These are phyloP conservation scores for Odontomyia ornata DNA, from an alignment of 2,888 invertebrate genomes.

Conservation along the genomic window DNA sequence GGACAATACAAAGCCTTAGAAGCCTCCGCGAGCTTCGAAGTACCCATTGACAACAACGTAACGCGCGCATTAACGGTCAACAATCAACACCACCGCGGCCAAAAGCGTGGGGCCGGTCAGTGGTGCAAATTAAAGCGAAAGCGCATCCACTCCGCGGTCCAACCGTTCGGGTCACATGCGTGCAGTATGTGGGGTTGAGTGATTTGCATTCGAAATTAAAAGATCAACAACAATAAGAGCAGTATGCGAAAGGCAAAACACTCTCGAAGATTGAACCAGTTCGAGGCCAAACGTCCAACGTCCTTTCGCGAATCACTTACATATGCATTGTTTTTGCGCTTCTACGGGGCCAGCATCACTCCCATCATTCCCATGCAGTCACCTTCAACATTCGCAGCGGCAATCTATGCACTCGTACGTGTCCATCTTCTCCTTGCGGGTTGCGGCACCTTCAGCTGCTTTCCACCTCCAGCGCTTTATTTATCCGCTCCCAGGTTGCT, in stretches of 20 bases:
- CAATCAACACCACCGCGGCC: background rate
- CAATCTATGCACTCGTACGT: background rate
- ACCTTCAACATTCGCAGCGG: background rate
- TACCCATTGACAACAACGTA: background rate
- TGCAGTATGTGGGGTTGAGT: constrained; percentile 15
- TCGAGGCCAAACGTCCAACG: constrained; percentile 45
- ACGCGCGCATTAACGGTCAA: background rate
- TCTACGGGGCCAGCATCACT: background rate
- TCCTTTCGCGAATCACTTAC: constrained; percentile 42
- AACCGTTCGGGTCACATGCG: background rate
- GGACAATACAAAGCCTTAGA: background rate
- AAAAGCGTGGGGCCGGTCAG: constrained; percentile 33
- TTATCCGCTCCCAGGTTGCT: background rate
- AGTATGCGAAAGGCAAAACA: background rate
- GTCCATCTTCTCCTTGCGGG: background rate
- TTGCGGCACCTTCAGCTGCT: background rate
- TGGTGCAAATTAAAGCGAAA: constrained; percentile 27
- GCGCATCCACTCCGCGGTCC: background rate
- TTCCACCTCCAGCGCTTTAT: background rate
- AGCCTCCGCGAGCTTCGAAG: background rate
- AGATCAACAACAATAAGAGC: constrained; percentile 12
- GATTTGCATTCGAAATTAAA: constrained; percentile 17
- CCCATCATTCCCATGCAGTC: constrained; percentile 15
- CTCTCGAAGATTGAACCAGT: constrained; percentile 6
- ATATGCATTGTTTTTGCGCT: background rate